Base-by-base conservation (phyloP, 2,888 invertebrate species). In the Rhorus exstirpatorius region DNA sequence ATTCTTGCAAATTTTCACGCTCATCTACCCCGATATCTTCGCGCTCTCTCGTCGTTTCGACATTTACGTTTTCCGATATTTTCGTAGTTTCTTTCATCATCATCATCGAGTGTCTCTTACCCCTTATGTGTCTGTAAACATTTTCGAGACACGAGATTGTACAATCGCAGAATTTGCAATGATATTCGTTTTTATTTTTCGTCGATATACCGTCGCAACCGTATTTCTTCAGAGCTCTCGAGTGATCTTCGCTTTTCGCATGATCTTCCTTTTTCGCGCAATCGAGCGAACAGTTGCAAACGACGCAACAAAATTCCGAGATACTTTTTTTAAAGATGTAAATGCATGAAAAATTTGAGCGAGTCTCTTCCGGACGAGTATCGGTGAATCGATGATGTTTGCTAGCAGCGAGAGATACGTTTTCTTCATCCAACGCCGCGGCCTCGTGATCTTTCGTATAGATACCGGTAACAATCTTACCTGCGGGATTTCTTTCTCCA, bases 211-310 rank as follows among this genome's bases (percentile, higher is more conserved):
- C 14, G 12, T 51, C 38, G 51, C 67, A 67, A 7, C 21, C 35
- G 35, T 51, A 17, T 2, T 4, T 17, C 51, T 21, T 53, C 24
- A 51, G 8, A 12, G 67, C 51, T 3, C 31, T 35, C 12, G 31
- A 3, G 21, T 68, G 67, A 31, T 53, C 38, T 14, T 51, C n/a
- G 14, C 35, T 38, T n/a, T 3, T 10, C 0, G 51, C 1, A 17
- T 68, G 67, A n/a, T 3, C 4, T 8, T 19, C 26, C n/a, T 68
- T 68, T 1, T 21, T 8, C 2, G 3, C 8, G 2, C 51, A 46
- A 17, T 51, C 19, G 3, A 68, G 35, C n/a, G 8, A 10, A 51
- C 51, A 51, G 35, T 68, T 8, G 21, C 67, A 68, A n/a, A 68
- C 6, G 24, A 68, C 10, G 38, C 67, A 68, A 35, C n/a, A 35